A percentile compares a stretch with the other conserved stretches of the same genome.
Conservation (phyloP, 1,140 invertebrate species). For the Campoletis sonorensis region DNA sequence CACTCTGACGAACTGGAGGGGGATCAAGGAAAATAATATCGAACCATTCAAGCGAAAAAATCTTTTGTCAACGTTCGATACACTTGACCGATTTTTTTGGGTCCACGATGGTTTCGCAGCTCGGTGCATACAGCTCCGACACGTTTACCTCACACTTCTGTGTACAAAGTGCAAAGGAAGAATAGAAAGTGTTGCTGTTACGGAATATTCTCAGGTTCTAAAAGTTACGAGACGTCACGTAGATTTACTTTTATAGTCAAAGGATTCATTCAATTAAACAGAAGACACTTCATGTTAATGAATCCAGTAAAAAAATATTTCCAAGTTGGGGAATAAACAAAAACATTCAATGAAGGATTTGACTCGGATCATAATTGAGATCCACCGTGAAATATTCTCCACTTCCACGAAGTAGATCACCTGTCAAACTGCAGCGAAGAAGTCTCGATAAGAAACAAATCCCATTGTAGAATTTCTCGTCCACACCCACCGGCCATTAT, state of each 20-base stretch:
- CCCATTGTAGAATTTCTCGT: slow-evolving; percentile 59
- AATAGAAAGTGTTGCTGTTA: neutral
- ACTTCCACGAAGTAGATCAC: slow-evolving; percentile 56
- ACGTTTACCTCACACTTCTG: neutral
- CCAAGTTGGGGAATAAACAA: no score
- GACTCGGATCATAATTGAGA: slow-evolving; percentile 1
- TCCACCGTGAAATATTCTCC: neutral
- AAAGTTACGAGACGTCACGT: neutral
- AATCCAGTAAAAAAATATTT: neutral
- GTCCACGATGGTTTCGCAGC: slow-evolving; percentile 43
- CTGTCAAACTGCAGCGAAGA: slow-evolving; percentile 53
- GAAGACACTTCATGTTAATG: neutral
- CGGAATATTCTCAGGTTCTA: no score
- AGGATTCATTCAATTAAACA: no score
- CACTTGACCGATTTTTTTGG: slow-evolving; percentile 60
- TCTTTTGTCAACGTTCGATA: slow-evolving; percentile 57
- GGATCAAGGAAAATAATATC: slow-evolving; percentile 61
- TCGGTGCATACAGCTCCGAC: neutral
- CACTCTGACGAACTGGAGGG: slow-evolving; percentile 16
- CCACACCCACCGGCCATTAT: slow-evolving; percentile 59
- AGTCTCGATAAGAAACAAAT: slow-evolving; percentile 41
- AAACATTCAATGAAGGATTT: no score
- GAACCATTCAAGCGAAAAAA: slow-evolving; percentile 60
- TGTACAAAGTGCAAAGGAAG: neutral
- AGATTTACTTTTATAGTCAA: no score